Conservation (phyloP, 2,113 vertebrate genomes). For the Toxotes chatareus region DNA sequence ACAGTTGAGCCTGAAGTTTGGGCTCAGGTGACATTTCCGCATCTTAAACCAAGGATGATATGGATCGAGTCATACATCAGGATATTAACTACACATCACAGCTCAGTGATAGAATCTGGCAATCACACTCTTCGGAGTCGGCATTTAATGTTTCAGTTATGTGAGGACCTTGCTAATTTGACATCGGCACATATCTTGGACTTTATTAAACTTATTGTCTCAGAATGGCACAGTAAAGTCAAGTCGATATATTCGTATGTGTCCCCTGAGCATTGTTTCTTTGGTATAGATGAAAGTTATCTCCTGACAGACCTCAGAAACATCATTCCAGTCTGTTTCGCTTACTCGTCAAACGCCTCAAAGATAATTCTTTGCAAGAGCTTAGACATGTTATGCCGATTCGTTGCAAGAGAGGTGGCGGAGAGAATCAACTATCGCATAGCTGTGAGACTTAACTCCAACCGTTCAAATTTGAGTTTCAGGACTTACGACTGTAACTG, state of each 20-base stretch:
- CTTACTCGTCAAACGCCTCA: too few species aligned
- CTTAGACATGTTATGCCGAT: background rate
- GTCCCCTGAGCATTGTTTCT: background rate
- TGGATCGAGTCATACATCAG: too few species aligned
- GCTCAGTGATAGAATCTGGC: too few species aligned
- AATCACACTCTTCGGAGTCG: too few species aligned
- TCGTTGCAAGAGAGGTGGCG: background rate
- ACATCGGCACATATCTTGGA: background rate
- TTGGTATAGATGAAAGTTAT: background rate
- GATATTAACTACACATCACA: too few species aligned
- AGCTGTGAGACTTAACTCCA: background rate
- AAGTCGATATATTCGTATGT: background rate
- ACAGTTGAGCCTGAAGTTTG: rapidly evolving
- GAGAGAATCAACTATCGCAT: background rate
- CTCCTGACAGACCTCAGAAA: background rate
- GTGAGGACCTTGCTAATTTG: background rate
- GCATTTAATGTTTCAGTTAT: too few species aligned
- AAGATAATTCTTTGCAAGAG: background rate
- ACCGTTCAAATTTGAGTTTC: background rate
- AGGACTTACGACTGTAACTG: background rate
- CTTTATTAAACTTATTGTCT: rapidly evolving
- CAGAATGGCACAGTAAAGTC: background rate
- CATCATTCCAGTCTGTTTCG: background rate
- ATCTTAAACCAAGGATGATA: too few species aligned
- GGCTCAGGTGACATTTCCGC: too few species aligned